phyloP scores from a whole-genome alignment of 1,140 invertebrate species.

The Dreissena rostriformis region DNA sequence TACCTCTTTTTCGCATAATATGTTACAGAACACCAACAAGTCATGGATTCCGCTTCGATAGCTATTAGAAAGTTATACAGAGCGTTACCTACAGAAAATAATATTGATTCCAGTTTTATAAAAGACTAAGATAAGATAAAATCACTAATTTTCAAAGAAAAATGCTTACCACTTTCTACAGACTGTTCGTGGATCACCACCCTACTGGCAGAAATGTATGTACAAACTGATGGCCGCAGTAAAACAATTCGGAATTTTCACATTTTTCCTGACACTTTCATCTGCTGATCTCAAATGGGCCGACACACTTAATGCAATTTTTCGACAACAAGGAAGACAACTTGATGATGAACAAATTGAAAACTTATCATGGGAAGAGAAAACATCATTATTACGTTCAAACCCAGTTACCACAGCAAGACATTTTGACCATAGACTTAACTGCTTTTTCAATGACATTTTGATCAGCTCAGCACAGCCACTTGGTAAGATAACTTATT shows the following conservation, averaged over 20 bases:
- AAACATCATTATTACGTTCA: slow-evolving; percentile 9
- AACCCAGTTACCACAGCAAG: slow-evolving; percentile 18
- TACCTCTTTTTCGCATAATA: slow-evolving; percentile 55
- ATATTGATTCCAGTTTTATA: slow-evolving; percentile 17
- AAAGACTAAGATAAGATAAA: slow-evolving; percentile 25
- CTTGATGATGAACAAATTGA: slow-evolving; percentile 26
- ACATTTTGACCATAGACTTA: background rate
- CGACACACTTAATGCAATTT: slow-evolving; percentile 21
- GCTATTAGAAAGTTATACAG: slow-evolving; percentile 38
- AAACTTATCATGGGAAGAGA: slow-evolving; percentile 37
- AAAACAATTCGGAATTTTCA: slow-evolving; percentile 37
- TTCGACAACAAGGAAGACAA: slow-evolving; percentile 6
- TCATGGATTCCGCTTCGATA: slow-evolving; percentile 29
- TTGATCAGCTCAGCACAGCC: slow-evolving; percentile 14
- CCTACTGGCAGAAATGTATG: slow-evolving; percentile 35
- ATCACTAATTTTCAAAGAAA: slow-evolving; percentile 21
- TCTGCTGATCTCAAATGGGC: slow-evolving; percentile 28
- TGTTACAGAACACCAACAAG: slow-evolving; percentile 45
- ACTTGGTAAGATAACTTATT: slow-evolving; percentile 50
- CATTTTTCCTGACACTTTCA: slow-evolving; percentile 15
- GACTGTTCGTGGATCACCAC: background rate
- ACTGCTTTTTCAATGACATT: slow-evolving; percentile 6
- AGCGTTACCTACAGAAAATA: background rate
- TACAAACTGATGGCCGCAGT: slow-evolving; percentile 22
- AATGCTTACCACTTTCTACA: background rate